Conservation (phyloP, 2,888 invertebrate genomes). For the Sphaeridia pumilis region DNA sequence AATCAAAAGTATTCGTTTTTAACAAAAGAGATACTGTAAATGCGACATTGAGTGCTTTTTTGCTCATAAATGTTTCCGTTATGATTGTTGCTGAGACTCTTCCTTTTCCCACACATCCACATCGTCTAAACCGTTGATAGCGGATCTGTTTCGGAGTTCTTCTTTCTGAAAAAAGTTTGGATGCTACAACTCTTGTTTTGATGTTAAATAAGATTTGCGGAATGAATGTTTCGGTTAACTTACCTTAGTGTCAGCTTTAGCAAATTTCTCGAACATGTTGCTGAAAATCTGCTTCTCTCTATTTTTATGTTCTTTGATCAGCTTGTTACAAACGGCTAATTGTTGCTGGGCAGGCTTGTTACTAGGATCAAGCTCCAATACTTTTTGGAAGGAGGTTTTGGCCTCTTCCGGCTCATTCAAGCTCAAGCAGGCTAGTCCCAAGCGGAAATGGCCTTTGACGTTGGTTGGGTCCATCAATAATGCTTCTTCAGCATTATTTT, state of each 20-base stretch:
- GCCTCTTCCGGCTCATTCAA: slow-evolving; percentile 69
- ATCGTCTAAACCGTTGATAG: slow-evolving; percentile 55
- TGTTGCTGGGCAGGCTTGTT: slow-evolving; percentile 81
- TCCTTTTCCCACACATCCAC: slow-evolving; percentile 32
- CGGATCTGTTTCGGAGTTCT: slow-evolving; percentile 53
- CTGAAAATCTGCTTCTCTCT: slow-evolving; percentile 79
- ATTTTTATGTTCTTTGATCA: slow-evolving; percentile 60
- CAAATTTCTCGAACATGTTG: slow-evolving; percentile 83
- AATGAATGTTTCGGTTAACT: background rate
- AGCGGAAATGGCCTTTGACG: slow-evolving; percentile 79
- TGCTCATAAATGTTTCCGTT: too few species aligned
- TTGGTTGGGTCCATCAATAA: slow-evolving; percentile 60
- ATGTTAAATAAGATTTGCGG: background rate
- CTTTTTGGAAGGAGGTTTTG: slow-evolving; percentile 60
- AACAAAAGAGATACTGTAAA: too few species aligned
- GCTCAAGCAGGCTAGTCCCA: slow-evolving; percentile 66
- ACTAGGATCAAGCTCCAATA: slow-evolving; percentile 64
- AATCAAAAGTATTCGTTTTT: too few species aligned
- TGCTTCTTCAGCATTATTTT: slow-evolving; percentile 62
- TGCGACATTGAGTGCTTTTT: too few species aligned
- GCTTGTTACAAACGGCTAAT: slow-evolving; percentile 55
- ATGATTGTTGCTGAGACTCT: too few species aligned
- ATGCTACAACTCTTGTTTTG: background rate
- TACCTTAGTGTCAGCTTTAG: slow-evolving; percentile 7
- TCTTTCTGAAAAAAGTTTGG: slow-evolving; percentile 50